Base-by-base conservation (phyloP, 2,888 invertebrate species). In the Epirrhoe tristata region DNA sequence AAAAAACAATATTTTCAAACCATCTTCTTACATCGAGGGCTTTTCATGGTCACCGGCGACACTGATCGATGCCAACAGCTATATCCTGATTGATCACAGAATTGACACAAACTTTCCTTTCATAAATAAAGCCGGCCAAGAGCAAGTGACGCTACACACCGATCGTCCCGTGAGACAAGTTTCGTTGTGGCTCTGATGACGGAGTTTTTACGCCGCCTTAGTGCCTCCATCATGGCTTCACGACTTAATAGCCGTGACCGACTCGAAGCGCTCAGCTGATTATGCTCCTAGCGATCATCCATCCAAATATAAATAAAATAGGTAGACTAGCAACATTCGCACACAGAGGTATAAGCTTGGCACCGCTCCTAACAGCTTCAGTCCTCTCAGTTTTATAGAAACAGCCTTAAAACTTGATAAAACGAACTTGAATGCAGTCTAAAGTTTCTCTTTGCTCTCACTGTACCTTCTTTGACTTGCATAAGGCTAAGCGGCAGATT, bases 71-170 rank as follows among this genome's bases (percentile, higher is more conserved):
- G 50, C 16, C 10, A 4, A 31, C 8, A 14, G 12, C 53, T 31
- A 50, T 31, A 48, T 14, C 55, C 55, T 59, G 58, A 64, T 54
- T 16, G 64, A 59, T 64, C 59, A 43, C 59, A 50, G n/a, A 59
- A 64, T 55, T 50, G 50, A 55, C 59, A 46, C 43, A 16, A 10
- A 32, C 14, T 10, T 52, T 31, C 48, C 7, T 46, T 14, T 46
- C 6, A 46, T 16, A 16, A 48, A 16, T 14, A 14, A 16, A 16
- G 43, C 10, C 12, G 6, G 16, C 14, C 12, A 48, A 7, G 1
- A 5, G 16, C 12, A 14, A 16, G 14, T 24, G 24, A 24, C 24
- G 3, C 1, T 24, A 24, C 24, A 24, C 24, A 24, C 24, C 24
- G 24, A 24, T 24, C 24, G 24, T 24, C 24, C 24, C 24, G 24